Evolutionary conservation across 1,140 invertebrate genomes (phyloP).

Genomic region (Ips nitidus): DNA sequence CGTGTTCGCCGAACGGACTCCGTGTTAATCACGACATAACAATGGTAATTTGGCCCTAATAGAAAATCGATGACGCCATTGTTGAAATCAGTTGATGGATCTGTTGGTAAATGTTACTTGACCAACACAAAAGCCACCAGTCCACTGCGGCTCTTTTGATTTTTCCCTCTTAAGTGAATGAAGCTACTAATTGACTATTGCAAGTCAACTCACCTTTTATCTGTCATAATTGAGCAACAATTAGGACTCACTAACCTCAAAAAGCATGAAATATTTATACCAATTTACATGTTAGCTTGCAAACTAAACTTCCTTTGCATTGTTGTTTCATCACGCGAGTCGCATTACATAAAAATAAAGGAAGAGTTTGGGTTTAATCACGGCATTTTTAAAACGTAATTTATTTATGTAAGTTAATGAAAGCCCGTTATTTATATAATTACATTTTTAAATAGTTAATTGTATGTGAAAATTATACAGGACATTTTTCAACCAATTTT

Average conservation of each 20-base stretch:
- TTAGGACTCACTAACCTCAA: not conserved
- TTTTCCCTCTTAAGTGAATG: not conserved
- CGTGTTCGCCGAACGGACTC: constrained; percentile 5
- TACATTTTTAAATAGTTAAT: too few species aligned
- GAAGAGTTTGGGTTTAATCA: constrained; percentile 20
- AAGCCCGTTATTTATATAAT: not conserved
- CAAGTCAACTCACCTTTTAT: too few species aligned
- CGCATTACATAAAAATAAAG: constrained; percentile 26
- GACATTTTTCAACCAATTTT: too few species aligned
- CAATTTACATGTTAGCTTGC: constrained; percentile 7
- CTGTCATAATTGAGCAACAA: not conserved
- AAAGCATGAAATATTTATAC: constrained; percentile 5
- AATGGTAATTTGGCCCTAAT: constrained; percentile 35
- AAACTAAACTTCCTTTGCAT: constrained; percentile 17
- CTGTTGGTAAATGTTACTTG: constrained; percentile 2
- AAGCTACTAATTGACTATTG: too few species aligned
- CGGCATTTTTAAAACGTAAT: constrained; percentile 25
- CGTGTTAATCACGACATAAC: constrained; percentile 28
- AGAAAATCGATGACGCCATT: constrained; percentile 32
- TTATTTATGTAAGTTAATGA: constrained; percentile 26
- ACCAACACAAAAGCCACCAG: not conserved
- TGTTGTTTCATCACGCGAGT: constrained; percentile 17
- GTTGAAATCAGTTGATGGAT: constrained; percentile 1
- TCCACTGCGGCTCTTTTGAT: not conserved
- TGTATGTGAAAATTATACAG: too few species aligned